phyloP scores from a whole-genome alignment of 2,113 vertebrate species.

The Gymnogyps californianus region DNA sequence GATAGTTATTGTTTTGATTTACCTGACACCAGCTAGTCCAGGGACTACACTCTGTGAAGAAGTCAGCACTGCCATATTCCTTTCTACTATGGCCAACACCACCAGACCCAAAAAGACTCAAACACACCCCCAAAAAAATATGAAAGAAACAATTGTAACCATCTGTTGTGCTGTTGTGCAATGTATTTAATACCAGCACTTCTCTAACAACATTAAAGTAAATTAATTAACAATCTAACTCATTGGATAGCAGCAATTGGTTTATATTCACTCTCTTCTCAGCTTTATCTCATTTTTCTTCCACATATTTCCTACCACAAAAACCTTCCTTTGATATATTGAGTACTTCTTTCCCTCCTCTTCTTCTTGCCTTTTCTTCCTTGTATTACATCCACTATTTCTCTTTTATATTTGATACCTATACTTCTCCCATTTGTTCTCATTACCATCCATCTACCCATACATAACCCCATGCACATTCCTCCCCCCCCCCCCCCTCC shows the following conservation, averaged over 20 bases:
- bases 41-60: background rate
- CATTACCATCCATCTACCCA: background rate
- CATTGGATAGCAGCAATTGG: background rate
- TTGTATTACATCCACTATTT: background rate
- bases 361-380: background rate
- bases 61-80: background rate
- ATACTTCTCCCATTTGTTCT: background rate
- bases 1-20: background rate
- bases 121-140: rapidly evolving
- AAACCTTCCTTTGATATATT: background rate
- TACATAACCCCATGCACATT: background rate
- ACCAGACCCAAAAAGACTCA: background rate
- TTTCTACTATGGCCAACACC: background rate
- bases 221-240: background rate
- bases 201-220: background rate
- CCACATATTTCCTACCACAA: background rate
- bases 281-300: background rate
- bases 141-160: background rate
- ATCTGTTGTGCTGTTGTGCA: background rate
- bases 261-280: background rate
- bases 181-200: background rate
- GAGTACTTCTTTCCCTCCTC: background rate
- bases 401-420: background rate
- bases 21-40: background rate
- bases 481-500: too few species aligned